Evolutionary conservation across 2,888 invertebrate genomes (phyloP), one percentile per base, ranked within the genome.

Genomic region (Nomada goodeniana): DNA sequence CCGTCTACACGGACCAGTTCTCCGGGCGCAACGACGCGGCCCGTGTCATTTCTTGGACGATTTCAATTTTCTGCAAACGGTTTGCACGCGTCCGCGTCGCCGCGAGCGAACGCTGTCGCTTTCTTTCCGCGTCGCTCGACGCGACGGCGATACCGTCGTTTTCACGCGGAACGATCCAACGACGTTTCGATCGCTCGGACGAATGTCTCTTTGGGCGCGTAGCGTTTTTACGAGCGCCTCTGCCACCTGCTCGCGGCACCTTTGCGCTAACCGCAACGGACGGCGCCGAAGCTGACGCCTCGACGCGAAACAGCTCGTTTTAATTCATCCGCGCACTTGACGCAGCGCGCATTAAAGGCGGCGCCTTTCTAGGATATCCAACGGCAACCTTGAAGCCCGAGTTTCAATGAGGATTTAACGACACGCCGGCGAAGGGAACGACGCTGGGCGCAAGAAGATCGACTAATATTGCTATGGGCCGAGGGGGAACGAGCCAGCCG

Each of bases 301-400:
- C 69, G 70, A 57, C 75, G 64, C 64, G 55, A 82, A 79, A 65
- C 67, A 67, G 71, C 67, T 76, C 76, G 61, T 77, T 77, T 80
- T 80, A 80, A 80, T 80, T 77, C 70, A 71, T 77, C 61, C 20
- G 20, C n/a, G 53, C 26, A 55, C 52, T 44, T 61, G 29, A 20
- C 53, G 61, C 44, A 23, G 23, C 20, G 26, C 57, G n/a, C 55
- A 52, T 68, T 63, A 26, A 60, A 47, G 52, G 52, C 61, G 61
- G 61, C 18, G 23, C 61, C 55, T 67, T 71, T 71, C 71, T 71
- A 76, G 50, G 64, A 36, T 36, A 53, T 68, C 61, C 20, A 23
- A 15, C 53, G 5, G 23, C 23, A 63, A 57, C 18, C 47, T 57
- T 68, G 36, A 44, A 42, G n/a, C 18, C 15, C 2, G 10, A 13